phyloP scores from a whole-genome alignment of 92 coral and sea anemone species.

The Heliopora coerulea region DNA sequence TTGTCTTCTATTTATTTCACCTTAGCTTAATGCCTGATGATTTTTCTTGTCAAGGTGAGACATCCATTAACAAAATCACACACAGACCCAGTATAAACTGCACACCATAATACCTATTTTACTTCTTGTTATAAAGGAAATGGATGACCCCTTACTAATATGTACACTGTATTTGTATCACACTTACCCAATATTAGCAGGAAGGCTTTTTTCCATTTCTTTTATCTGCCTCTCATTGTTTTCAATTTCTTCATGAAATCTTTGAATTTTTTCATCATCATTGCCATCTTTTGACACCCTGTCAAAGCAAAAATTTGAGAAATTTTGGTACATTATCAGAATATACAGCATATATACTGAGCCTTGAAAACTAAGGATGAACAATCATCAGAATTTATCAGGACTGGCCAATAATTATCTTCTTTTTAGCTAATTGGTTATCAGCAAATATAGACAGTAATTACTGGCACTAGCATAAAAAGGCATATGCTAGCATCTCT shows the following conservation, averaged over 20 bases:
- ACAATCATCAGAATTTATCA: background rate
- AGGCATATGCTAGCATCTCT: too few species aligned
- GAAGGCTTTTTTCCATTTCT: slow-evolving; percentile 71
- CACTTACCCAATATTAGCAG: slow-evolving; percentile 84
- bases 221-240: slow-evolving; percentile 70
- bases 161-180: background rate
- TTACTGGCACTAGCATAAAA: too few species aligned
- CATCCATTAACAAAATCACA: too few species aligned
- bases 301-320: slow-evolving; percentile 57
- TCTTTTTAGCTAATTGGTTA: too few species aligned
- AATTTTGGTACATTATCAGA: too few species aligned
- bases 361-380: too few species aligned
- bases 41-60: background rate
- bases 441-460: too few species aligned
- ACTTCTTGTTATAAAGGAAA: background rate
- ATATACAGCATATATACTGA: too few species aligned
- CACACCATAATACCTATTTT: too few species aligned
- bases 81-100: too few species aligned
- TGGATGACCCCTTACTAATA: background rate
- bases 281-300: slow-evolving; percentile 52
- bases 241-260: slow-evolving; percentile 60
- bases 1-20: too few species aligned
- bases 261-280: slow-evolving; percentile 51
- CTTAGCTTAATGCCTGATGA: too few species aligned
- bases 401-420: slow-evolving; percentile 1